phyloP scores from a whole-genome alignment of 1,140 invertebrate genomes.

The Neodiprion fabricii region DNA sequence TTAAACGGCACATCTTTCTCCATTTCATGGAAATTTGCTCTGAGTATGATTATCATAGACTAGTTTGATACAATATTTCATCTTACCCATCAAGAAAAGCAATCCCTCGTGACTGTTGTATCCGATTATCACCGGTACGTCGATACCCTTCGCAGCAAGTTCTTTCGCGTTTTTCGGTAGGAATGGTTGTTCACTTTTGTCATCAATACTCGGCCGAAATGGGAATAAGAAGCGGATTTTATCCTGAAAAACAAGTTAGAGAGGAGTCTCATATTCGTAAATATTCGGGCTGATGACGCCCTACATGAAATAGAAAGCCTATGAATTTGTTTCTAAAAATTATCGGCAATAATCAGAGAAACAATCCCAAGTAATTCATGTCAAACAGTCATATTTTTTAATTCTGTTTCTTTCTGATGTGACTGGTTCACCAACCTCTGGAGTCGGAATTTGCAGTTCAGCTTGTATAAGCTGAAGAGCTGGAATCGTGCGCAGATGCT shows the following conservation, averaged over 20 bases:
- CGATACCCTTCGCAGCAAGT: constrained; percentile 51
- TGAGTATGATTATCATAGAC: background rate
- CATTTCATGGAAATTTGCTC: constrained; percentile 12
- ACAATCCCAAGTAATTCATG: constrained; percentile 31
- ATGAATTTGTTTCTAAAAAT: constrained; percentile 39
- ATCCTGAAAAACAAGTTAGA: background rate
- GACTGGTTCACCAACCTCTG: constrained; percentile 40
- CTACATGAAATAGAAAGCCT: constrained; percentile 53
- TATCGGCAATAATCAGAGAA: constrained; percentile 37
- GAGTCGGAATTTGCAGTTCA: constrained; percentile 41
- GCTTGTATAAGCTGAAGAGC: constrained; percentile 48
- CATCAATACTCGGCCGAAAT: constrained; percentile 30
- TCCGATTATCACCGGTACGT: constrained; percentile 66
- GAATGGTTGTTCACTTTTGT: constrained; percentile 37
- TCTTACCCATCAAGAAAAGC: constrained; percentile 48
- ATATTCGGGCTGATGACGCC: constrained; percentile 16
- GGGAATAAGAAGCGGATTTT: background rate
- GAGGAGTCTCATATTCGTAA: background rate
- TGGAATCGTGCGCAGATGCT: constrained; percentile 54
- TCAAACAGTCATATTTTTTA: background rate
- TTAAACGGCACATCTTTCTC: constrained; percentile 36
- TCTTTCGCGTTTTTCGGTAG: constrained; percentile 40
- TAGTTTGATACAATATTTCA: background rate
- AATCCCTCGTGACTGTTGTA: constrained; percentile 52
- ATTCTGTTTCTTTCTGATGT: background rate